Evolutionary conservation across 2,888 invertebrate species (phyloP).

Genomic region (Leucoma salicis): DNA sequence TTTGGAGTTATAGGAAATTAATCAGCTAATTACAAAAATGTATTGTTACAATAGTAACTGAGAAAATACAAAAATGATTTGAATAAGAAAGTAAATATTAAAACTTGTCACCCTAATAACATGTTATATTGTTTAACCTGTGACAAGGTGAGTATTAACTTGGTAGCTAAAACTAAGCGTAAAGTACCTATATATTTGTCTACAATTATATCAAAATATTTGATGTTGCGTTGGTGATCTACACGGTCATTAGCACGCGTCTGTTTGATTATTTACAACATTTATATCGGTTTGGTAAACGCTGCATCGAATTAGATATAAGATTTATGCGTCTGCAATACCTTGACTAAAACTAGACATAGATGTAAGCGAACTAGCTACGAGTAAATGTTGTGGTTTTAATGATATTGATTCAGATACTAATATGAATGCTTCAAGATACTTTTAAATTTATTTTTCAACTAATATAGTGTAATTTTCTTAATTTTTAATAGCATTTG

Average conservation of each 20-base stretch:
- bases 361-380: conserved; percentile 23
- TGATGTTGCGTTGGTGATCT: conserved; percentile 31
- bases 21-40: too few relatives aligned
- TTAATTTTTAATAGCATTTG: too few relatives aligned
- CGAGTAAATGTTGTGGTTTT: not conserved
- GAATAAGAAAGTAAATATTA: too few relatives aligned
- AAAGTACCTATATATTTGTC: conserved; percentile 14
- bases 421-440: too few relatives aligned
- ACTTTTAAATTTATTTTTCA: too few relatives aligned
- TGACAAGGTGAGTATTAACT: not conserved
- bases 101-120: too few relatives aligned
- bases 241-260: conserved; percentile 36
- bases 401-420: not conserved
- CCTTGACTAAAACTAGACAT: conserved; percentile 35
- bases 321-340: conserved; percentile 37
- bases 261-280: conserved; percentile 43
- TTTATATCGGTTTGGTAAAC: conserved; percentile 27
- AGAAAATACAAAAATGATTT: too few relatives aligned
- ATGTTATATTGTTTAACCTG: too few relatives aligned
- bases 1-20: too few relatives aligned
- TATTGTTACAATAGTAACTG: too few relatives aligned
- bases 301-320: conserved; percentile 40
- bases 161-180: not conserved
- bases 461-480: too few relatives aligned
- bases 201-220: conserved; percentile 24